Evolutionary conservation across 2,888 invertebrate genomes (phyloP).

Genomic region (Zelleria hepariella): DNA sequence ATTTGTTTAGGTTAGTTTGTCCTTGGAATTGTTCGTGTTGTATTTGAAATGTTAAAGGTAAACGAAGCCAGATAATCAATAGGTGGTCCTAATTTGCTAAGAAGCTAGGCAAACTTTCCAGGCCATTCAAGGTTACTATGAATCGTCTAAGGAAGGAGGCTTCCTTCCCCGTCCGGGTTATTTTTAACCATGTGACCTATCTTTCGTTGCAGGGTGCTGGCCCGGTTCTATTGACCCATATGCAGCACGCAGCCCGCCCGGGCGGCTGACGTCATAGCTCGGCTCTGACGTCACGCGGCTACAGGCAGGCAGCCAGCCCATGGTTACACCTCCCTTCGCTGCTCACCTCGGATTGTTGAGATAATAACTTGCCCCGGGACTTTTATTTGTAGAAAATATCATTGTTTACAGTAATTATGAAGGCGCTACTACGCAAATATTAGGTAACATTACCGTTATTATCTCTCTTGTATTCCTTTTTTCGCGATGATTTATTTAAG

Average conservation of each 20-base stretch:
- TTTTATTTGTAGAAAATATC: background rate
- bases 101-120: background rate
- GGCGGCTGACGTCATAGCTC: constrained; percentile 46
- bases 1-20: too few species aligned
- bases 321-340: background rate
- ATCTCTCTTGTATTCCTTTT: too few species aligned
- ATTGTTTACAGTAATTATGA: background rate
- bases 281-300: constrained; percentile 49
- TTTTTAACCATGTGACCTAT: constrained; percentile 59
- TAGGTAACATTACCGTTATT: background rate
- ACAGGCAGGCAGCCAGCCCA: background rate
- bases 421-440: background rate
- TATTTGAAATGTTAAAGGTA: too few species aligned
- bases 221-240: constrained; percentile 63
- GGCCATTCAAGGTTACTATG: constrained; percentile 14
- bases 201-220: constrained; percentile 46
- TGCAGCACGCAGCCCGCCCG: constrained; percentile 43
- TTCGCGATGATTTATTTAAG: too few species aligned
- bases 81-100: too few species aligned
- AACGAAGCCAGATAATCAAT: too few species aligned
- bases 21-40: too few species aligned
- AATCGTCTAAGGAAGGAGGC: constrained; percentile 23
- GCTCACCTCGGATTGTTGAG: background rate
- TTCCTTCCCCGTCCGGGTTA: constrained; percentile 30
- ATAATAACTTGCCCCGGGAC: background rate